phyloP scores from a whole-genome alignment of 37 sponge, comb jelly and placozoan species.

The Halichondria panicea region DNA sequence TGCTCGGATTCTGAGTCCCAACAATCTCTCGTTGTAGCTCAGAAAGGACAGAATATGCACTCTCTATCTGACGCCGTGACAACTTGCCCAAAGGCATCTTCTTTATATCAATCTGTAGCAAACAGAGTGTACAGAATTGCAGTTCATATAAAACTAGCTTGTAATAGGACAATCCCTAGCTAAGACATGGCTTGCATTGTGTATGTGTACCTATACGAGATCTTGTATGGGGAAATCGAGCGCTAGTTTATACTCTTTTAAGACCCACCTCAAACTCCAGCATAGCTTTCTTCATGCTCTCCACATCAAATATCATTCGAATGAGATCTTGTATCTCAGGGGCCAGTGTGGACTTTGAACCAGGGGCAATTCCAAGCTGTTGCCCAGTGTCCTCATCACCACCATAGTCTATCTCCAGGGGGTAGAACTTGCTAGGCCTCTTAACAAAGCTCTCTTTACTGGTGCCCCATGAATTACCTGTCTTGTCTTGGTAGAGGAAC shows the following conservation, averaged over 20 bases:
- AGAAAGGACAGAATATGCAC: slow-evolving; percentile 87
- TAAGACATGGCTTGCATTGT: no score
- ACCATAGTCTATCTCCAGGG: slow-evolving; percentile 98
- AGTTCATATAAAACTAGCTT: not conserved
- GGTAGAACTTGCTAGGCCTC: slow-evolving; percentile 89
- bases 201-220: no score
- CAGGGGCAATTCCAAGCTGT: slow-evolving; percentile 31
- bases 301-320: slow-evolving; percentile 91
- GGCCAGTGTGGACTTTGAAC: slow-evolving; percentile 75
- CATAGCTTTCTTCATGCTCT: slow-evolving; percentile 93
- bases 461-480: slow-evolving; percentile 76
- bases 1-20: slow-evolving; percentile 52
- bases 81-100: slow-evolving; percentile 99
- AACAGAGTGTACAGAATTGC: not conserved
- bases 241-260: no score
- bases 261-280: slow-evolving; percentile 93
- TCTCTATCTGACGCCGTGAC: slow-evolving; percentile 85
- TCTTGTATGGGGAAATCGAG: no score
- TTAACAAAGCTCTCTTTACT: slow-evolving; percentile 74
- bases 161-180: no score
- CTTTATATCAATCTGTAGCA: slow-evolving; percentile 92
- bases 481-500: slow-evolving; percentile 72
- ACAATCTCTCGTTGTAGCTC: slow-evolving; percentile 64
- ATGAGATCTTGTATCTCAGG: slow-evolving; percentile 83
- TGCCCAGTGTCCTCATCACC: slow-evolving; percentile 57